Evolutionary conservation across 2,888 invertebrate genomes (phyloP), one percentile per base, ranked within the genome.

Genomic region (Tipula confusa): DNA sequence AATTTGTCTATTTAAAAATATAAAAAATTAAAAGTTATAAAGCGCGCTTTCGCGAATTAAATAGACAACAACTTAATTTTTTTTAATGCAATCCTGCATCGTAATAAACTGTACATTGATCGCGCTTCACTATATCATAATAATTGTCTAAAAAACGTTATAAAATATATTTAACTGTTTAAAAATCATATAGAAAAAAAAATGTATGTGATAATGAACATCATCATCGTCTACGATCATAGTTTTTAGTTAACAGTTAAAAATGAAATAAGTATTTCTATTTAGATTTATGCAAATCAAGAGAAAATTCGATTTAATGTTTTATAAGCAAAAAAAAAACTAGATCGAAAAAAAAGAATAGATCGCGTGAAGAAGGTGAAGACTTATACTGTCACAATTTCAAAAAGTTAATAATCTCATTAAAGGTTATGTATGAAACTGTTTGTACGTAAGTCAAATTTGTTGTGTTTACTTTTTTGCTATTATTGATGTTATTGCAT

Each of bases 151-250:
- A 24, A 7, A 24, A 64, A 64, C 64, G 64, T 64, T 64, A 64
- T 64, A 64, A 64, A 64, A 64, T 24, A n/a, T n/a, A 64, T 64
- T 24, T 64, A 64, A 64, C 64, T 64, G 64, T 64, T 64, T 64
- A 24, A 2, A 64, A 24, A 64, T 64, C 24, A 24, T 64, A 64
- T n/a, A n/a, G n/a, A n/a, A n/a, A 64, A 24, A 43, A 43, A 64
- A 24, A 64, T 24, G 2, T 64, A 24, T 24, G n/a, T n/a, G 24
- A 64, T 64, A 24, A 18, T 64, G 64, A 64, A n/a, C n/a, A n/a
- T 64, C 64, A 24, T 64, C 64, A 24, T 64, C 24, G 64, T 33
- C 33, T 33, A 7, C 9, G 33, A 64, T 64, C 24, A 9, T 64
- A 64, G 15, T 15, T 18, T 48, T 48, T 48, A 9, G 3, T 48